These are phyloP conservation scores for Mylabris phalerata DNA, from an alignment of 1,140 invertebrate genomes.

Conservation along the genomic window DNA sequence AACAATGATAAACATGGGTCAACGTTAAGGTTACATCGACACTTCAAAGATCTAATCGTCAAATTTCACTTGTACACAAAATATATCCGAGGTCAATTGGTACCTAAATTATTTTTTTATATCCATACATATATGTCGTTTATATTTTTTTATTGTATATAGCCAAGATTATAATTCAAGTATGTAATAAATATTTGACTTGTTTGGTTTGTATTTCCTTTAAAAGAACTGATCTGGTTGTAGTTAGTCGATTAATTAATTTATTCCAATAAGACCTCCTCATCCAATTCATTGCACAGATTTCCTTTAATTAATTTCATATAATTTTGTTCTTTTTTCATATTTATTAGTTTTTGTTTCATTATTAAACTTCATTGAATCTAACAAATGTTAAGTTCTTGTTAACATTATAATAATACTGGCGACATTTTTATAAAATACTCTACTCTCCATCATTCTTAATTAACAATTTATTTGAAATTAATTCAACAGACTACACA, in stretches of 20 bases:
- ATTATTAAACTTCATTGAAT: constrained; percentile 10
- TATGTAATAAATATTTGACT: no score
- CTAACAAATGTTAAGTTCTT: constrained; percentile 13
- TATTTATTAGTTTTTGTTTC: constrained; percentile 5
- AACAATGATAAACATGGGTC: constrained; percentile 17
- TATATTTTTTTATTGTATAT: no score
- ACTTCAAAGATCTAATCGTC: constrained; percentile 16
- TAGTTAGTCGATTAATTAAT: constrained; percentile 6
- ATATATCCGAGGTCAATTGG: no score
- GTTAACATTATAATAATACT: constrained; percentile 7
- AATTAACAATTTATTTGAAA: no score
- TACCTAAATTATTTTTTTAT: no score
- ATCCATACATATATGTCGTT: no score
- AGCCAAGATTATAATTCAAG: no score
- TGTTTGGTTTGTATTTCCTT: no score
- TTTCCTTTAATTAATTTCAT: constrained; percentile 12
- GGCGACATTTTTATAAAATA: no score
- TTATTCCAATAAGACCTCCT: constrained; percentile 13
- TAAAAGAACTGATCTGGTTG: no score
- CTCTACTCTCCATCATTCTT: no score
- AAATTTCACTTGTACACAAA: constrained; percentile 15
- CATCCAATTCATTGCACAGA: constrained; percentile 11
- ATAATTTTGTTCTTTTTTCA: not conserved
- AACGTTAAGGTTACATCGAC: constrained; percentile 17
- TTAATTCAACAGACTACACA: no score